Evolutionary conservation across 2,888 invertebrate species (phyloP), one percentile per base, ranked within the genome.

Genomic region (Tenodera sinensis): DNA sequence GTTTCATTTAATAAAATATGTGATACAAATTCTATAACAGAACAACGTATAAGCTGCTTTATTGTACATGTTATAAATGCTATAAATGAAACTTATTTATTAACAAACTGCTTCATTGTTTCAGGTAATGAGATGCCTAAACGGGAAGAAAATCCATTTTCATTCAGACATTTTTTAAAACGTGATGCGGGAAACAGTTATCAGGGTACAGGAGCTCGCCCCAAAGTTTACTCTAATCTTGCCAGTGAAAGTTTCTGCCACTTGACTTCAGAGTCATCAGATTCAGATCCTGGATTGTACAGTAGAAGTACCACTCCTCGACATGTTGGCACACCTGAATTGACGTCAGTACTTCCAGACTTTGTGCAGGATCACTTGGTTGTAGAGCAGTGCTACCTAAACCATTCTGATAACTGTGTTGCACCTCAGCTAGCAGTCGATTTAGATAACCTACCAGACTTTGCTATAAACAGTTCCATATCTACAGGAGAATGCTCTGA

Each of bases 321-420:
- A 28, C 90, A 91, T 42, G 90, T 84, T 9, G 90, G 89, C 34
- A 89, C 91, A 9, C 89, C 90, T 27, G 90, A 91, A 85, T 34
- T 91, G 12, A 89, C 96, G 91, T 96, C 96, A 3, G 96, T 96
- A 14, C 93, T 97, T 91, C 98, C 98, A 0, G 98, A 98, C 93
- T 98, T 98, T 93, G 98, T 98, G 88, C 98, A 98, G 93, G 98
- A 98, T 93, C 98, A 98, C 93, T 95, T 97, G 93, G 95, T 97
- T 91, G 96, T 97, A 83, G 97, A 97, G 92, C 96, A 97, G 91
- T 96, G 96, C 90, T 96, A 96, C 93, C 94, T 96, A 91, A 93
- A 92, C 88, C 87, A 90, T 91, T 28, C 90, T 84, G 94, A 94
- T 83, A 92, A 92, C 91, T 94, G 94, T 84, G 93, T 94, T 91